Base-by-base conservation (phyloP, 2,797 vertebrate species). In the Schizopygopsis pylzovi region DNA sequence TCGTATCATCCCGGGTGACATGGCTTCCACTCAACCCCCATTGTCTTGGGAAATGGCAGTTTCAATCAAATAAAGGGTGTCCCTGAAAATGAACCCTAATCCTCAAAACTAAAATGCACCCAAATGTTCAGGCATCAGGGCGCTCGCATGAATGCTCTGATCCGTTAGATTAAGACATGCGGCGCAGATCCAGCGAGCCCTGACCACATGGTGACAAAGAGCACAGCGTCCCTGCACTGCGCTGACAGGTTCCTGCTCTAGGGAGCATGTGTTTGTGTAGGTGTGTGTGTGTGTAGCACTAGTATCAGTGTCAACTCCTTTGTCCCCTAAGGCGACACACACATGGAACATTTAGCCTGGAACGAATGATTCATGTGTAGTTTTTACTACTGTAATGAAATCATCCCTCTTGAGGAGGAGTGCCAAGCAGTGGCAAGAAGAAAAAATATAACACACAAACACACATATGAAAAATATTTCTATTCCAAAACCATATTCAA, bases 61-160 rank as follows among this genome's bases (percentile, higher is more conserved):
- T 79, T 88, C 22, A 49, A 88, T 84, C 45, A 49, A 87, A 89
- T 88, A 82, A 88, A 83, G 80, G 85, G 59, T 89, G 87, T 88
- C 89, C 88, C 37, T 28, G 87, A 63, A 89, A 88, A 87, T 89
- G 86, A 88, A 86, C 87, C 67, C 80, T 89, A 88, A 87, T 86
- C 77, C 85, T 54, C 39, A 65, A 76, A 82, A 41, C 70, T 12
- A 87, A 85, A 89, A 70, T 41, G 45, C 78, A 73, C 54, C 86
- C 61, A 79, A 90, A 88, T 89, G 87, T 86, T 84, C 77, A 82
- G 65, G 54, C 76, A 78, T 83, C 82, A 61, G 10, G 45, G 13
- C 81, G 10, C 81, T 83, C 22, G 65, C 78, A 39, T 83, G 85
- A 87, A 49, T 76, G 63, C 75, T 85, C 88, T 89, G 87, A 87